These are phyloP conservation scores for Mesorhabditis sp. DNA, from an alignment of 2,888 invertebrate species.

Conservation along the genomic window DNA sequence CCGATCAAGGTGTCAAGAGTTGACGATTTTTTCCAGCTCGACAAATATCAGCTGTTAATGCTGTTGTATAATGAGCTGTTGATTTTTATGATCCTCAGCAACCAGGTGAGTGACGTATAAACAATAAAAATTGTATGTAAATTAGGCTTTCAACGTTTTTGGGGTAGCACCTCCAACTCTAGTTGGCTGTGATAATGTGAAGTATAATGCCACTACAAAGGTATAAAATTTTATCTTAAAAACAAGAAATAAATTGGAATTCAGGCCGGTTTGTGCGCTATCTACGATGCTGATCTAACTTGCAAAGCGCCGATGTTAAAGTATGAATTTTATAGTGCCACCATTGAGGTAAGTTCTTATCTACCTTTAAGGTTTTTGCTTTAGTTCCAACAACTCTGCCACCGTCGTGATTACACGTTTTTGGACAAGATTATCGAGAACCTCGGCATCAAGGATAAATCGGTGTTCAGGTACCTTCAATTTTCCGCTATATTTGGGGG, in stretches of 20 bases:
- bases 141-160: slow-evolving; percentile 40
- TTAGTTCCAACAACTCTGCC: slow-evolving; percentile 20
- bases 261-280: slow-evolving; percentile 20
- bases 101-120: slow-evolving; percentile 22
- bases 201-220: slow-evolving; percentile 8
- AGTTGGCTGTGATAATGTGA: slow-evolving; percentile 25
- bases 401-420: slow-evolving; percentile 19
- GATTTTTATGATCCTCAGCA: slow-evolving; percentile 43
- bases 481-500: not conserved
- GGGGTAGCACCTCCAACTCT: slow-evolving; percentile 32
- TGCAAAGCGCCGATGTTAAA: slow-evolving; percentile 24
- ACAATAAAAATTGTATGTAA: not conserved
- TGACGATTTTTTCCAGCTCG: slow-evolving; percentile 39
- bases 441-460: slow-evolving; percentile 31
- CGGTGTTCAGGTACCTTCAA: slow-evolving; percentile 12
- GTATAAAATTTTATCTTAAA: not conserved
- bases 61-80: slow-evolving; percentile 37
- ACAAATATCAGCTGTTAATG: slow-evolving; percentile 32
- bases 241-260: not conserved
- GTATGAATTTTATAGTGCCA: slow-evolving; percentile 35
- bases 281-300: slow-evolving; percentile 19
- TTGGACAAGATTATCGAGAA: slow-evolving; percentile 17
- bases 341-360: slow-evolving; percentile 23
- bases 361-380: not conserved
- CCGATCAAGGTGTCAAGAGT: slow-evolving; percentile 13